A percentile compares a stretch with the other conserved stretches of the same genome.
Evolutionary conservation across 2,797 vertebrate species (phyloP).

Genomic region (Petrocephalus sullivani): DNA sequence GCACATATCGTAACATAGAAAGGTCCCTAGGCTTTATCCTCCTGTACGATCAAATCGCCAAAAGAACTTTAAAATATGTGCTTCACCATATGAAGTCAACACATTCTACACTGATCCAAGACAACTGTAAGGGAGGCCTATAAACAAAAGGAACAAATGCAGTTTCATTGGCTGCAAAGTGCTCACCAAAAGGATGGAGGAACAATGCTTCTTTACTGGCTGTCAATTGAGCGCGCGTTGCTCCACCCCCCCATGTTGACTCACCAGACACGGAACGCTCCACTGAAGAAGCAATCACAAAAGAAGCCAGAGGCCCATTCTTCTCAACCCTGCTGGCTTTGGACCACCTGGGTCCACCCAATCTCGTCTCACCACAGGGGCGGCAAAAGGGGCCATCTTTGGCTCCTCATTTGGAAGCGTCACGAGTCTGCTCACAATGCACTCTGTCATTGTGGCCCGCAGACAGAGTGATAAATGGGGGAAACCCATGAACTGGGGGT

Average conservation of each 20-base stretch:
- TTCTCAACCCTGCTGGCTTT: conserved; percentile 20
- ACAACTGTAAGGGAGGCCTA: not conserved
- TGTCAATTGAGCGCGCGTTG: not conserved
- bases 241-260: not conserved
- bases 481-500: not conserved
- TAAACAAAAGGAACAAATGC: not conserved
- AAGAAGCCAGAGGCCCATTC: conserved; percentile 23
- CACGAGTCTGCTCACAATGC: conserved; percentile 23
- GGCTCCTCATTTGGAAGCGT: conserved; percentile 20
- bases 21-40: not conserved
- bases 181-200: conserved; percentile 5
- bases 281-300: conserved; percentile 30
- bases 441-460: conserved; percentile 22
- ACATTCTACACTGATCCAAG: not conserved
- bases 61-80: not conserved
- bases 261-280: conserved; percentile 1
- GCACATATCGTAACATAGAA: not conserved
- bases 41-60: not conserved
- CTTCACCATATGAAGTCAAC: not conserved
- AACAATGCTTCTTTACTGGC: not conserved
- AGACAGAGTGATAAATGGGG: conserved; percentile 20
- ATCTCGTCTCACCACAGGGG: conserved; percentile 21
- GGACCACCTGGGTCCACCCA: conserved; percentile 35
- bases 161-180: not conserved
- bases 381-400: conserved; percentile 17